These are phyloP conservation scores for Urocynchramus pylzowi DNA, from an alignment of 2,113 vertebrate genomes.

Conservation along the genomic window DNA sequence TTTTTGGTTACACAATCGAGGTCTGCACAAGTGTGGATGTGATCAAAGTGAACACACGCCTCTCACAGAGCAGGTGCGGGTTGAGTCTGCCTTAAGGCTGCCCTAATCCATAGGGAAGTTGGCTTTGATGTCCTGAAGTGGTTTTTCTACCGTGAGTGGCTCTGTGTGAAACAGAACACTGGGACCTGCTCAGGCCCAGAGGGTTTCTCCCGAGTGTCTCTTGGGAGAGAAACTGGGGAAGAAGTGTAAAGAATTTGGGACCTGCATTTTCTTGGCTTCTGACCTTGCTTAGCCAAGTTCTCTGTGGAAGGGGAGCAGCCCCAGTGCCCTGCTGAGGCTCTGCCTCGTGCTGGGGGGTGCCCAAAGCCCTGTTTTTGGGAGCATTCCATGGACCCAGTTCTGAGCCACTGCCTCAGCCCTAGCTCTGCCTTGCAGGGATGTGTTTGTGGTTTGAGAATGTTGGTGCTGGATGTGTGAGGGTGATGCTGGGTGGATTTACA, in stretches of 20 bases:
- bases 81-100: background rate
- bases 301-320: background rate
- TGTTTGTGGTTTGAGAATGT: background rate
- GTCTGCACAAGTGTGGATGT: background rate
- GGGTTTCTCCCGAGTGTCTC: background rate
- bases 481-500: background rate
- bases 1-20: rapidly evolving
- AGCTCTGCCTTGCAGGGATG: background rate
- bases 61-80: background rate
- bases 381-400: rapidly evolving
- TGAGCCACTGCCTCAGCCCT: background rate
- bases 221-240: background rate
- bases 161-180: background rate
- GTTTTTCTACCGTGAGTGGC: background rate
- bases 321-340: background rate
- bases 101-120: background rate
- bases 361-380: background rate
- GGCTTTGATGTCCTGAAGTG: background rate
- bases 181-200: background rate
- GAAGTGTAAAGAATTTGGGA: background rate
- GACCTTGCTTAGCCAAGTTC: background rate
- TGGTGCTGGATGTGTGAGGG: background rate
- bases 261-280: background rate
- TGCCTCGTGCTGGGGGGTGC: rapidly evolving
- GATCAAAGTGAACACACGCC: background rate